Conservation (phyloP, 2,113 vertebrate species). For the Marcusenius ussheri region DNA sequence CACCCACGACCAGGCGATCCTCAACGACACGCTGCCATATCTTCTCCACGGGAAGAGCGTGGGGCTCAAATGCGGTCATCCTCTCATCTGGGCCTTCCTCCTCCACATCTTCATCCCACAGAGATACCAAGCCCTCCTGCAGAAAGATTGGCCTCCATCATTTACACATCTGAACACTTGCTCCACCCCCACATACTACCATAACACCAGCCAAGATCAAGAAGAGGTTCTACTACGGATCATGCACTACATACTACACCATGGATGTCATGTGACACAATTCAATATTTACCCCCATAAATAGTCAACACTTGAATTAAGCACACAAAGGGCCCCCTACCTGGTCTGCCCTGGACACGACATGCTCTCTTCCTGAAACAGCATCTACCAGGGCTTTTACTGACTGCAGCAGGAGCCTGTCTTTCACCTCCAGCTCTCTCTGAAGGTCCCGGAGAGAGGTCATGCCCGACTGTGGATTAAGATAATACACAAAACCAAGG, state of each 20-base stretch:
- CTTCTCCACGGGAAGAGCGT: conserved; percentile 58
- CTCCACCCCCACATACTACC: background rate
- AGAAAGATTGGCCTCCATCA: conserved; percentile 19
- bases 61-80: conserved; percentile 30
- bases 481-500: conserved; percentile 14
- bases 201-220: background rate
- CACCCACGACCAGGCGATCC: conserved; percentile 74
- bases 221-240: background rate
- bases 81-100: conserved; percentile 40
- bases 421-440: conserved; percentile 66
- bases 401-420: conserved; percentile 68
- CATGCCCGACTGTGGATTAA: conserved; percentile 58
- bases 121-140: conserved; percentile 75
- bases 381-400: conserved; percentile 62
- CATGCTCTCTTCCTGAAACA: conserved; percentile 52
- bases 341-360: conserved; percentile 58
- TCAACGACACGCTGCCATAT: conserved; percentile 76
- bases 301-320: background rate
- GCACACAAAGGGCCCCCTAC: conserved; percentile 50
- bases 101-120: conserved; percentile 74
- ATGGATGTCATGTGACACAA: background rate
- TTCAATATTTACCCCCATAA: background rate
- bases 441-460: conserved; percentile 63
- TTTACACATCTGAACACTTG: background rate
- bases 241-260: background rate